Evolutionary conservation across 2,888 invertebrate species (phyloP), one percentile per base, ranked within the genome.

Genomic region (Pyrgus malvae): DNA sequence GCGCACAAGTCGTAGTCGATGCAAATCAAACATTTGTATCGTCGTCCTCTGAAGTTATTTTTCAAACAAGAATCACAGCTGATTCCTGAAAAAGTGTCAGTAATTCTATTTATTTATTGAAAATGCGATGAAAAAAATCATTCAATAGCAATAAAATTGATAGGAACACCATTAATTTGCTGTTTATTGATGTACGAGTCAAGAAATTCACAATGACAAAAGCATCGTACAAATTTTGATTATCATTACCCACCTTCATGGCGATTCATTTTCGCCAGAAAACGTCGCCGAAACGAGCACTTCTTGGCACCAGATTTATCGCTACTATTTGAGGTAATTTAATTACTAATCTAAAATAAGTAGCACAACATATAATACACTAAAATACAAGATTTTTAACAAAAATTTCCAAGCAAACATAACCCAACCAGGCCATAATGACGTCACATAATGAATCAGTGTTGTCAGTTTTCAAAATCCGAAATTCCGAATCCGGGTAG

Each of bases 11-110:
- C 99, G 92, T 98, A 99, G 92, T 99, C 99, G 90, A 97, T 98
- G 92, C 99, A 99, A 76, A 98, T 95, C 84, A 99, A 94, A 92
- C 99, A 99, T 93, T 99, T 99, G 91, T 98, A 99, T 76, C 99
- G 95, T 84, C 97, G 95, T 76, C 99, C 99, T 89, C 96, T 94
- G 89, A 99, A 99, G 91, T 99, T 98, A 83, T 96, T 97, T 92
- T 97, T 98, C 90, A 98, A 93, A 93, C 99, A 99, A 80, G 98
- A 97, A 95, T 99, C 99, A 94, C 99, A 99, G 93, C 98, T 99
- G 82, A 99, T 99, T 92, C 99, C 99, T 98, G 84, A 69, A 92
- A 92, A 73, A 68, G 74, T 76, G 78, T 77, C 78, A 85, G 78
- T 79, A 82, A 11, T 37, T 33, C 1, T n/a, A 48, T 33, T n/a